These are phyloP conservation scores for Gymnobelideus leadbeateri DNA, from an alignment of 2,113 vertebrate genomes.

Conservation along the genomic window DNA sequence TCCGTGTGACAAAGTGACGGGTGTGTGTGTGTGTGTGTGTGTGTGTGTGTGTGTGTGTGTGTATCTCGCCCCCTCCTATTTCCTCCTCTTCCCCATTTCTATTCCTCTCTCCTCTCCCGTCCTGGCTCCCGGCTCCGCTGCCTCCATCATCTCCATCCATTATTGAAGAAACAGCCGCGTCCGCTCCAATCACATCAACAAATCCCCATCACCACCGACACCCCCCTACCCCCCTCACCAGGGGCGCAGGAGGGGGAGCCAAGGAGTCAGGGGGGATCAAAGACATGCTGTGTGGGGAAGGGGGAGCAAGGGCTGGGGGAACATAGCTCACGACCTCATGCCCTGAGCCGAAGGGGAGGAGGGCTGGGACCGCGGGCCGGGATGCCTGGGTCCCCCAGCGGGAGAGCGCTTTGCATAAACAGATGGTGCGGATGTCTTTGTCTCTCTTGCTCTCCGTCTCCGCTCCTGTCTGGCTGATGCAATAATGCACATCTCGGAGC, in stretches of 20 bases:
- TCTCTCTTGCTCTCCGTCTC: constrained; percentile 58
- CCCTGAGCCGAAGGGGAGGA: constrained; percentile 14
- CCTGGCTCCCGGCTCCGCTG: constrained; percentile 66
- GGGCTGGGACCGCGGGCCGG: constrained; percentile 62
- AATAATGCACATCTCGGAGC: constrained; percentile 68
- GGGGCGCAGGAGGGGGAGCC: not conserved
- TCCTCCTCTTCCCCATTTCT: constrained; percentile 69
- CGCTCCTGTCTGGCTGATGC: constrained; percentile 71
- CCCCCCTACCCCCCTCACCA: constrained; percentile 49
- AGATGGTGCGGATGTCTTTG: constrained; percentile 79
- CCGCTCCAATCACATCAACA: constrained; percentile 82
- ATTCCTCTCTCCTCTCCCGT: constrained; percentile 77
- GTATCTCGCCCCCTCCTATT: constrained; percentile 50
- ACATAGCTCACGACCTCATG: constrained; percentile 59
- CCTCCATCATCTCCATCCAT: constrained; percentile 82
- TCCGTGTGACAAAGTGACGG: constrained; percentile 70
- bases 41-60: not conserved
- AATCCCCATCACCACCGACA: constrained; percentile 38
- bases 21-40: constrained; percentile 12
- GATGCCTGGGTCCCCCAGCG: constrained; percentile 25
- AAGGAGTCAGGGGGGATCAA: constrained; percentile 44
- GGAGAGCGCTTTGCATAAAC: constrained; percentile 78
- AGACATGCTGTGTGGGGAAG: not conserved
- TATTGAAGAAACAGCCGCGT: constrained; percentile 83
- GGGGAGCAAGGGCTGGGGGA: constrained; percentile 25